Base-by-base conservation (phyloP, 2,113 vertebrate species). In the Lasiurus borealis region DNA sequence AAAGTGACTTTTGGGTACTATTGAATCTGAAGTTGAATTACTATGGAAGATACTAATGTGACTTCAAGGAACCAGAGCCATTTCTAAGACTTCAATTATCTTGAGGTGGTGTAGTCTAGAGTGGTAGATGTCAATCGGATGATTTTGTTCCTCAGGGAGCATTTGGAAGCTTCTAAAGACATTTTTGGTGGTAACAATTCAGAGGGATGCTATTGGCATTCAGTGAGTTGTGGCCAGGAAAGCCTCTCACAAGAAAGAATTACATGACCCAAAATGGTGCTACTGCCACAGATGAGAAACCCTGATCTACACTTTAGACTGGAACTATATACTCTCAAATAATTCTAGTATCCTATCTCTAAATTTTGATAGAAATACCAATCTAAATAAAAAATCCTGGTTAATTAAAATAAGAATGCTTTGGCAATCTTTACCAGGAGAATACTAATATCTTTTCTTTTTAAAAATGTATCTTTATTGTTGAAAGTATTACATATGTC, bases 311-410 rank as follows among this genome's bases (percentile, higher is more conserved):
- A 31, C 15, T 71, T 27, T 62, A 25, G 34, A 12, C 16, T 25
- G 23, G 6, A 31, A 4, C 3, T 12, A 64, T 1, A 13, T 23
- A 5, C 64, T 90, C 16, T 64, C 31, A 76, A 93, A 81, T 54
- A 69, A 82, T 1, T 6, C 19, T 5, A 44, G 25, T 34, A 89
- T 34, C 31, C 6, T 11, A 52, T 46, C 75, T 78, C 68, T 46
- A 87, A 59, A 78, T 57, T 46, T 80, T 85, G 29, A 90, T 50
- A 18, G 62, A 57, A 87, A 91, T 50, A 77, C 7, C 34, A 86
- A 86, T 6, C 46, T 86, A 88, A 78, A 59, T 66, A 89, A 34
- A 21, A 91, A 97, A 83, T 80, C 27, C n/a, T 78, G n/a, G 36
- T n/a, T 62, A 83, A 87, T 54, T 83, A 75, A n/a, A 94, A 23